These are phyloP conservation scores for Menura novaehollandiae DNA, from an alignment of 2,113 vertebrate species.

Conservation along the genomic window DNA sequence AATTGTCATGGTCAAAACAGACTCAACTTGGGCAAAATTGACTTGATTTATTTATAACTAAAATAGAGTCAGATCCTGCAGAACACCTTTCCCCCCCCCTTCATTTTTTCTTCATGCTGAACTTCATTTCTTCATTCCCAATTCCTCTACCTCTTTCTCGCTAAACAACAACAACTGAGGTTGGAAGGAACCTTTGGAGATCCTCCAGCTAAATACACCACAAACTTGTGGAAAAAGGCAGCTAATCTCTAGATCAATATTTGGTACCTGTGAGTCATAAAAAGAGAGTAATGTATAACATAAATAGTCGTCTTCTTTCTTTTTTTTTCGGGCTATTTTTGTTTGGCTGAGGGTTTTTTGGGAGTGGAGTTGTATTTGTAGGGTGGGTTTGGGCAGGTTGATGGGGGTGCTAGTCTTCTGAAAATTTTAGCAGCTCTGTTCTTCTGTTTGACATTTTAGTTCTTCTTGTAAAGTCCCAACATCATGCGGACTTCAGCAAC, in stretches of 20 bases:
- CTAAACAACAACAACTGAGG: not conserved
- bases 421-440: not conserved
- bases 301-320: not conserved
- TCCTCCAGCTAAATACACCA: not conserved
- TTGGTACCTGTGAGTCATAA: not conserved
- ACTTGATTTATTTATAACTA: not conserved
- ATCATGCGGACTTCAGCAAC: not conserved
- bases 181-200: not conserved
- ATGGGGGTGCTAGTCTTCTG: not conserved
- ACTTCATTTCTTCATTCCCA: not conserved
- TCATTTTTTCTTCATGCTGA: not conserved
- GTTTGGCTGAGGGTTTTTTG: fast-evolving
- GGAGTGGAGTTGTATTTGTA: not conserved
- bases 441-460: not conserved
- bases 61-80: not conserved
- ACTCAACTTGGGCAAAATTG: not conserved
- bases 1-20: not conserved
- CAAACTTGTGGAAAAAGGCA: not conserved
- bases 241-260: not conserved
- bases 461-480: not conserved
- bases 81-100: not conserved
- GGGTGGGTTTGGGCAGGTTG: fast-evolving
- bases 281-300: not conserved
- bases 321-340: not conserved
- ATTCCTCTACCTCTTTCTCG: not conserved